Evolutionary conservation across 2,797 vertebrate species (phyloP), one percentile per base, ranked within the genome.

Genomic region (Galaxias olidus): DNA sequence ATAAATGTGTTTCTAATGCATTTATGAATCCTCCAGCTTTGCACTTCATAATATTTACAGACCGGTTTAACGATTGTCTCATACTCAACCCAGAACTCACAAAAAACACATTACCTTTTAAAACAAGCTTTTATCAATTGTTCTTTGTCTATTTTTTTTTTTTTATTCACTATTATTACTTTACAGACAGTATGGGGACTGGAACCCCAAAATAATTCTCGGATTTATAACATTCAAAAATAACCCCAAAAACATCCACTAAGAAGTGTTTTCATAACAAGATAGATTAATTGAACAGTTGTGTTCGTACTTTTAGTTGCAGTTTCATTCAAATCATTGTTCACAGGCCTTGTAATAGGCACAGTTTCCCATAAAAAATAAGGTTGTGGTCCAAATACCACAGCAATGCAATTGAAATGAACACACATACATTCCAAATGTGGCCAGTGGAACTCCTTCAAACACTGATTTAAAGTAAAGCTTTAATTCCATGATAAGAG

Each of bases 21-120:
- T n/a, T 18, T 20, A 61, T 10, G 20, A n/a, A 15, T 50, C 20
- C 69, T 78, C 75, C 69, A 83, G 43, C 71, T 86, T 87, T 84
- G 83, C 83, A 90, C 85, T 71, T 82, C 72, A 41, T 52, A 59
- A 57, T 63, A 67, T 59, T 68, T 84, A 84, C 74, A 79, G 83
- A 87, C 72, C 75, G 75, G 72, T 87, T 82, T 67, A 88, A 83
- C 91, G 91, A 93, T 92, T 91, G 91, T 92, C 91, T 90, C 86
- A 78, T 78, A 86, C 72, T 79, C 76, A 48, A 84, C 73, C 64
- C 77, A 78, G 75, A 69, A 84, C 62, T 76, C 74, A 88, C 86
- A 84, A 87, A n/a, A 86, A 81, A 77, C 81, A 84, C 76, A 76
- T 72, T 58, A 71, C 72, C 85, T 82, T 75, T 62, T 69, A 53